These are phyloP conservation scores for Pituophis catenifer DNA, from an alignment of 2,113 vertebrate genomes.

Conservation along the genomic window DNA sequence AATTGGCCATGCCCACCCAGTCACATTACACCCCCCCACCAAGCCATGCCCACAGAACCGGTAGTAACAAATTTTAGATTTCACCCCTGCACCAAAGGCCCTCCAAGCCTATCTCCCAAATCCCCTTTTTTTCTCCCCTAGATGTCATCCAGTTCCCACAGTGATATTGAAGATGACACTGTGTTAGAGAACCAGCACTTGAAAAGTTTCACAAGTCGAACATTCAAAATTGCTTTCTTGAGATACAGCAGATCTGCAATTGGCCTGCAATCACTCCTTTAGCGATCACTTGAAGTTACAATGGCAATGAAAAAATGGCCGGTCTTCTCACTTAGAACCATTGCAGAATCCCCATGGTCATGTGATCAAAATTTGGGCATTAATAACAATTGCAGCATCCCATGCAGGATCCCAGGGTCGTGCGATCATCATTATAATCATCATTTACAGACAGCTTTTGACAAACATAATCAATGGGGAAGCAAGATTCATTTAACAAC, in stretches of 20 bases:
- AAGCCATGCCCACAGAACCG: no score
- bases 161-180: background rate
- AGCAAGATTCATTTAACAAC: background rate
- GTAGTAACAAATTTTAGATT: no score
- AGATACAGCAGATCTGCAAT: background rate
- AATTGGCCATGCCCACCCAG: no score
- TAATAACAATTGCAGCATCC: background rate
- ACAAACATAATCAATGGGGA: background rate
- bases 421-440: background rate
- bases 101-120: background rate
- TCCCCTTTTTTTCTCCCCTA: background rate
- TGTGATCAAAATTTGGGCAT: background rate
- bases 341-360: no score
- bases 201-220: background rate
- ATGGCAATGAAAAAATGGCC: no score
- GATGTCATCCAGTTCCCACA: background rate
- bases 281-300: no score
- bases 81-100: background rate
- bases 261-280: no score
- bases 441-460: background rate
- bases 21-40: no score
- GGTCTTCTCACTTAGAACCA: no score
- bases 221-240: background rate
- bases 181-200: background rate
- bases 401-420: background rate